phyloP scores from a whole-genome alignment of 2,797 vertebrate genomes.

The Arctocebus calabarensis region DNA sequence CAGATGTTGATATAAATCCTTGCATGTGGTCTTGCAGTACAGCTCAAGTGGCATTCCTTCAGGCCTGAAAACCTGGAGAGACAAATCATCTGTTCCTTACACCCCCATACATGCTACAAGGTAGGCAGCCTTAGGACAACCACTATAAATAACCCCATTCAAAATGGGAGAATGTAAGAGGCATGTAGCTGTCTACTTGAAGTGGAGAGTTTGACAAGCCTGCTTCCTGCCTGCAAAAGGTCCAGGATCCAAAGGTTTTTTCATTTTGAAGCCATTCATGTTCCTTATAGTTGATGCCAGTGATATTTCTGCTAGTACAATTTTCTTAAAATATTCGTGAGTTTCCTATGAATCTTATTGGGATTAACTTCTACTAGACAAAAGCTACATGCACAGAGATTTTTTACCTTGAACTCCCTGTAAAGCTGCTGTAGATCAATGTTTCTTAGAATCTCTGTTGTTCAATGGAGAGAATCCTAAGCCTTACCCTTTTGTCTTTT shows the following conservation, averaged over 20 bases:
- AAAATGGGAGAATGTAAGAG: neutral
- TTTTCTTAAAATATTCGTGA: slow-evolving; percentile 36
- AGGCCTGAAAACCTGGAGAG: neutral
- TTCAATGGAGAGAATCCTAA: neutral
- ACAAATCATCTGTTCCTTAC: neutral
- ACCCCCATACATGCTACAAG: neutral
- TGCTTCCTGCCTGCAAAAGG: neutral
- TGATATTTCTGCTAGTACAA: neutral
- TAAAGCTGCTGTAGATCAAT: neutral
- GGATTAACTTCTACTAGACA: neutral
- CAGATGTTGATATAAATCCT: neutral
- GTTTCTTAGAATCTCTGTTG: neutral
- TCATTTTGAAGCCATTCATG: slow-evolving; percentile 20
- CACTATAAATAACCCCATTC: neutral
- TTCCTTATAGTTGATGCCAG: neutral
- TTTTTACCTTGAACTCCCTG: neutral
- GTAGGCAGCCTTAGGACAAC: neutral
- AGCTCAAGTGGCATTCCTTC: neutral
- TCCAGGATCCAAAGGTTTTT: slow-evolving; percentile 24
- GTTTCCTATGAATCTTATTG: neutral
- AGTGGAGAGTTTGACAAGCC: slow-evolving; percentile 12
- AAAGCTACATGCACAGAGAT: neutral
- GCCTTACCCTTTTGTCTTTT: neutral
- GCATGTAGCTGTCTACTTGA: neutral
- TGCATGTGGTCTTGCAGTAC: neutral